Evolutionary conservation across 2,113 vertebrate species (phyloP), one percentile per base, ranked within the genome.

Genomic region (Eurypyga helias): DNA sequence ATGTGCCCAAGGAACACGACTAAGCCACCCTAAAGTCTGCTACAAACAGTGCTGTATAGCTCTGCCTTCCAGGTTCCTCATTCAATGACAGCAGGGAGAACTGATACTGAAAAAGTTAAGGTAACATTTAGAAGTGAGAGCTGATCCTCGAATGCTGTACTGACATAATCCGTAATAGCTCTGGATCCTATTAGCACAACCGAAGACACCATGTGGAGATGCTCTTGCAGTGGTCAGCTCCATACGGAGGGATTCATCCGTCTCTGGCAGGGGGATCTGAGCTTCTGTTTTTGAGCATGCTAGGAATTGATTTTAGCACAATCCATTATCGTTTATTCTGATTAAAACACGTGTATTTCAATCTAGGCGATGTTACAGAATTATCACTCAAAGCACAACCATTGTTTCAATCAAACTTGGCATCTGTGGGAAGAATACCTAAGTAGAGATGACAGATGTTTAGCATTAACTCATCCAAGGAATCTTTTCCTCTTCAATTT

Each of bases 1-100:
- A 54, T 0, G 5, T 66, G n/a, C 34, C 70, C 62, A 65, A 72
- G 26, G 25, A 36, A 24, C 23, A 54, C 0, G 5, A 87, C 34
- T 41, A 67, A 60, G 34, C 70, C 36, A 49, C 51, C 41, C 23
- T 48, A 66, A 90, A 69, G 38, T 33, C 41, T 73, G n/a, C 9
- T 49, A 10, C 13, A 7, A 76, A 36, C 38, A 24, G 23, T 29
- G 24, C 9, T 43, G 31, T 57, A 16, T 4, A 65, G 43, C 43
- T 86, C 58, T 86, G 33, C 52, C 36, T 77, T 77, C 36, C 62
- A 69, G 19, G 48, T 55, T 87, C 65, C 65, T 34, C 36, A 41
- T 13, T 49, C 29, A 65, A 13, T 0, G 0, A 43, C 65, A 72
- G 13, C 0, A 3, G 26, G 64, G 34, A 92, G 36, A 81, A 71